Base-by-base conservation (phyloP, 2,888 invertebrate genomes). In the Brachyptera risi region DNA sequence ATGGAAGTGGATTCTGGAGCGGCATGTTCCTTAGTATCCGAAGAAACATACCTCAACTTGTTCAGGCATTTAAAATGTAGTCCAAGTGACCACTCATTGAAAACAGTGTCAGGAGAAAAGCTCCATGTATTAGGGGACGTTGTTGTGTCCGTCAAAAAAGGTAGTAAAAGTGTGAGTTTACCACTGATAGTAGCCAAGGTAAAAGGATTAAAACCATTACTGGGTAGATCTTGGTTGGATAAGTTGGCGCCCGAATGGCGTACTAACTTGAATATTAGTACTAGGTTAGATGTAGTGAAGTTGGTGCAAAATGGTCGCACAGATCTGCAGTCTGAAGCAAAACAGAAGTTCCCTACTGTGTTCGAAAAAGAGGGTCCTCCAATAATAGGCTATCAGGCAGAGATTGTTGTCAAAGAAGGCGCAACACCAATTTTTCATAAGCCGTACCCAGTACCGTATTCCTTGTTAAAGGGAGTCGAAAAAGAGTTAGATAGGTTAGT, bases 1-100 rank as follows among this genome's bases (percentile, higher is more conserved):
- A 51, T 51, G 51, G 51, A 51, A 31, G 17, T 51, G 15, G 51
- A 51, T 15, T 27, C 31, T 11, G 51, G 51, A 11, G 51, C 51
- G n/a, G 51, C 27, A 2, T 27, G 51, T 27, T 51, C 51, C 2
- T n/a, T 51, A 4, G 17, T 51, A 31, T 26, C 26, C 3, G 51
- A 27, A 7, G 35, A 26, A 3, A 51, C 35, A 15, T 51, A 51
- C 11, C 3, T 15, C 3, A 31, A 51, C 2, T 15, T 13, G 13
- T 49, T 49, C 17, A 31, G 51, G 27, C 17, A 31, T n/a, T 15
- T 19, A 3, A 31, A 2, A 11, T 51, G 13, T 7, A 27, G 19
- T 31, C 15, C 2, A 17, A 15, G 15, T 17, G 2, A 9, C 3
- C 7, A n/a, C 1, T 9, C 15, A 17, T 51, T 51, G 11, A 5